Evolutionary conservation across 1,140 invertebrate species (phyloP), one percentile per base, ranked within the genome.

Genomic region (Linepithema humile): DNA sequence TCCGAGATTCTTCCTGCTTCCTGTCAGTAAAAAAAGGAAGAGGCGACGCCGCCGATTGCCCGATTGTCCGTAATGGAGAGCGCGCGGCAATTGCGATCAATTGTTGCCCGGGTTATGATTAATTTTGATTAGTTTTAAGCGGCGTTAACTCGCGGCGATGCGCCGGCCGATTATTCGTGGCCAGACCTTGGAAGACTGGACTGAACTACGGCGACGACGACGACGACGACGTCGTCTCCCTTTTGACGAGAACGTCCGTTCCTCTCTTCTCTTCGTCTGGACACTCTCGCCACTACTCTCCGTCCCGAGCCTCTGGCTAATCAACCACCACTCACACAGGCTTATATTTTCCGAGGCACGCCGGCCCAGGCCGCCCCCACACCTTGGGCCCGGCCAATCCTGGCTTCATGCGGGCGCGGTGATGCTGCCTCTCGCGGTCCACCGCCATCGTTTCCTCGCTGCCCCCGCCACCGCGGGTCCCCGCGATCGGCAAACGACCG

Each of bases 121-220:
- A 94, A 94, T 94, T 94, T 93, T 93, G 92, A 94, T 94, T 94
- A 93, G 92, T 94, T 92, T 91, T 91, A 94, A 94, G 88, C 92
- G 84, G 88, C 91, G 92, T 94, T 94, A 94, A 94, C 93, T 91
- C 48, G 82, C n/a, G 20, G 6, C 40, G 48, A 78, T 40, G 48
- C 57, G 77, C 59, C 78, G 53, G 53, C 38, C 78, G 78, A 73
- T 72, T 72, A 48, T 48, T 80, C 74, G 74, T 32, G 40, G 74
- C 35, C 20, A 45, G 83, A 84, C 85, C 85, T 84, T 84, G 83
- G 73, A 73, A 70, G 83, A 78, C 83, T 38, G 62, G 26, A 73
- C 38, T 26, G 70, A 67, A 70, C 48, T 74, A 45, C 74, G 48
- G 10, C 40, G 45, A 40, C 9, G 29, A 20, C 55, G 40, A 15